Evolutionary conservation across 2,797 vertebrate genomes (phyloP).

Genomic region (Cebuella pygmaea): DNA sequence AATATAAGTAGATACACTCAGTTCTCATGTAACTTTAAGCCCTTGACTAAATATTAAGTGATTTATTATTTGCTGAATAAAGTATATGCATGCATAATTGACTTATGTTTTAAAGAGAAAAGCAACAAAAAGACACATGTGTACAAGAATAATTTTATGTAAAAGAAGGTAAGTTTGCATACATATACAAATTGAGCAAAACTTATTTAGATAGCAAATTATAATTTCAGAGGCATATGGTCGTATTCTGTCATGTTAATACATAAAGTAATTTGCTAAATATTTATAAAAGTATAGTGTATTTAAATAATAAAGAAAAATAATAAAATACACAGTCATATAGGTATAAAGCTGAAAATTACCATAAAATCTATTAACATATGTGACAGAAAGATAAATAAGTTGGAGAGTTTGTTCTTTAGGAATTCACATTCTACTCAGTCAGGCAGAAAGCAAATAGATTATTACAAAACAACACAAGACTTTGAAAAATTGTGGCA

Average conservation of each 20-base stretch:
- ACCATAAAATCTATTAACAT: not conserved
- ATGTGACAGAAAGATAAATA: slow-evolving; percentile 25
- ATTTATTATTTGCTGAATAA: slow-evolving; percentile 9
- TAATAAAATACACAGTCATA: not conserved
- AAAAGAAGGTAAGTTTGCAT: not conserved
- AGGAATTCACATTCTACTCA: not conserved
- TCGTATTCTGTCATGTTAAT: not conserved
- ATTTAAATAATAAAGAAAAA: slow-evolving; percentile 16
- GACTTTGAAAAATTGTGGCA: not conserved
- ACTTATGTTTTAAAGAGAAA: slow-evolving; percentile 48
- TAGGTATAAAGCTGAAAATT: not conserved
- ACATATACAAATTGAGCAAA: not conserved
- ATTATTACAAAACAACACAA: not conserved
- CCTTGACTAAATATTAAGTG: slow-evolving; percentile 26
- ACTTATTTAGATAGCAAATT: not conserved
- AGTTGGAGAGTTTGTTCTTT: not conserved
- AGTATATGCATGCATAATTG: not conserved
- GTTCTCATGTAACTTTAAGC: not conserved
- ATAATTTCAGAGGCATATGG: not conserved
- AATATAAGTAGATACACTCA: not conserved
- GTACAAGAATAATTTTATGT: not conserved
- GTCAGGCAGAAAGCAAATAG: not conserved
- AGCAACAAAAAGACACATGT: not conserved
- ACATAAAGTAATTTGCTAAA: not conserved
- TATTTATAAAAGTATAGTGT: not conserved